Conservation (phyloP, 2,888 invertebrate species). For the Xanthia togata region DNA sequence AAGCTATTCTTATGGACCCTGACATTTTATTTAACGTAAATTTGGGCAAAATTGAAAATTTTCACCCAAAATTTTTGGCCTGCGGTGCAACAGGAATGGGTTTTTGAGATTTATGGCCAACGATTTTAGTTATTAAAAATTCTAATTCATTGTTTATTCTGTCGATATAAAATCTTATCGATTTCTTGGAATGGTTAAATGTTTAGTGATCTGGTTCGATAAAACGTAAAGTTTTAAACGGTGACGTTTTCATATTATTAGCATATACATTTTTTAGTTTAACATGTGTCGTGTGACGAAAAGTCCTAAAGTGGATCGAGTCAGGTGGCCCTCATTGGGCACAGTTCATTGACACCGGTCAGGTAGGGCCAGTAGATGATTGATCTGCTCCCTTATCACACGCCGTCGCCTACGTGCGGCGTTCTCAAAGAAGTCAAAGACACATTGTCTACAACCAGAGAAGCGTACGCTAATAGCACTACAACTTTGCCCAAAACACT, state of each 20-base stretch:
- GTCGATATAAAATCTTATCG: conserved; percentile 67
- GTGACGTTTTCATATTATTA: conserved; percentile 65
- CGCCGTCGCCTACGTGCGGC: conserved; percentile 88
- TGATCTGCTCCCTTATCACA: conserved; percentile 89
- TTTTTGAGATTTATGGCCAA: conserved; percentile 84
- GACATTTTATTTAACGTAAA: conserved; percentile 87
- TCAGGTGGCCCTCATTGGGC: conserved; percentile 82
- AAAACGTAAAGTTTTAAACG: conserved; percentile 62
- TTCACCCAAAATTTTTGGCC: conserved; percentile 81
- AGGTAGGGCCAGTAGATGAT: conserved; percentile 88
- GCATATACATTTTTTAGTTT: conserved; percentile 76
- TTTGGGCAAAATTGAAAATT: conserved; percentile 86
- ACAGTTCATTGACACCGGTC: conserved; percentile 87
- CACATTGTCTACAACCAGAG: conserved; percentile 84
- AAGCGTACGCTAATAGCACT: conserved; percentile 80
- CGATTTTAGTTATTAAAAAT: conserved; percentile 77
- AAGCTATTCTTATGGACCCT: conserved; percentile 87
- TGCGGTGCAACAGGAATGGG: conserved; percentile 83
- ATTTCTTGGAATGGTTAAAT: conserved; percentile 60
- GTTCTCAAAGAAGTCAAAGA: conserved; percentile 80
- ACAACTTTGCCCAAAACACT: conserved; percentile 59
- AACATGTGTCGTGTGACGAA: conserved; percentile 76
- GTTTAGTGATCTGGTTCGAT: conserved; percentile 56
- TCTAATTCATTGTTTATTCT: conserved; percentile 74
- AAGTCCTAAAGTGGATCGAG: conserved; percentile 81